Conservation (phyloP, 1,140 invertebrate species). For the Bombus pascuorum region DNA sequence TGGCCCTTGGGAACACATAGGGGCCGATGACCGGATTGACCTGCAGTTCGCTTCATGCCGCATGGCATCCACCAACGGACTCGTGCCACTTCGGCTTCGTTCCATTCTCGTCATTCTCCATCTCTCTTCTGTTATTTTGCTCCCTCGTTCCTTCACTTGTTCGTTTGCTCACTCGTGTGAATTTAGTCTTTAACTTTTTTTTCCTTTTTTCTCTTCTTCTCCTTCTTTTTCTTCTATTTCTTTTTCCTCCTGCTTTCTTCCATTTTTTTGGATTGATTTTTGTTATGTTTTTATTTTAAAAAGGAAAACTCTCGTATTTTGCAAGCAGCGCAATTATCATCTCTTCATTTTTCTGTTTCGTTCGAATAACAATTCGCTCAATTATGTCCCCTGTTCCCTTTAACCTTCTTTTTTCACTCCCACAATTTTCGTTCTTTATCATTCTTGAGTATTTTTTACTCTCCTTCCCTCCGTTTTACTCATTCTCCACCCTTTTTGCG, state of each 20-base stretch:
- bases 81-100: constrained; percentile 69
- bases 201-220: neutral
- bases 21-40: constrained; percentile 80
- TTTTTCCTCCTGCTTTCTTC: neutral
- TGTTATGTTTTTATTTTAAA: neutral
- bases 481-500: neutral
- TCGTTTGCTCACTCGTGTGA: constrained; percentile 28
- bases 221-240: no score
- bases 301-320: neutral
- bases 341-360: neutral
- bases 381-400: neutral
- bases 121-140: constrained; percentile 36
- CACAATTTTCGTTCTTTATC: neutral
- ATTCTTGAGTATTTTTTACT: neutral
- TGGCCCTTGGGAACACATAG: constrained; percentile 60
- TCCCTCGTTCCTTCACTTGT: constrained; percentile 33
- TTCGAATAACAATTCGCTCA: neutral
- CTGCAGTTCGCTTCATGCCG: constrained; percentile 68
- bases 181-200: constrained; percentile 36
- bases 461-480: constrained; percentile 18
- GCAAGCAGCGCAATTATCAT: neutral
- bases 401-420: neutral
- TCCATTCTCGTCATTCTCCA: constrained; percentile 43
- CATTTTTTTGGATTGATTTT: neutral
- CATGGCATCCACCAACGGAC: constrained; percentile 69